Evolutionary conservation across 2,888 invertebrate genomes (phyloP).

Genomic region (Cyclophora punctaria): DNA sequence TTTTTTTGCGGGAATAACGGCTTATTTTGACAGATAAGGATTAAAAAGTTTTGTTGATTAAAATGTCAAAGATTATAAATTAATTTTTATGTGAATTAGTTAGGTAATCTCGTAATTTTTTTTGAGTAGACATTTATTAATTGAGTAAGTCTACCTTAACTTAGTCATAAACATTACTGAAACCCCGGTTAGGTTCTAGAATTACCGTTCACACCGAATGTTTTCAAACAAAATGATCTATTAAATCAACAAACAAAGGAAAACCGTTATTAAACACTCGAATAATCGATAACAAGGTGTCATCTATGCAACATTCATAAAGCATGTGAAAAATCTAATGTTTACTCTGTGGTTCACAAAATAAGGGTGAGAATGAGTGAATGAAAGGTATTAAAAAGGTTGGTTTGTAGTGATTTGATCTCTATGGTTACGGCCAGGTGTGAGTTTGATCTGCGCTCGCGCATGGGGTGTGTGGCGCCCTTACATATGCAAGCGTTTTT

Average conservation of each 20-base stretch:
- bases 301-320: slow-evolving; percentile 32
- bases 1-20: slow-evolving; percentile 29
- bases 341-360: no score
- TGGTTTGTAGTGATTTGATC: slow-evolving; percentile 63
- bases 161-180: no score
- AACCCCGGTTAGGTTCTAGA: no score
- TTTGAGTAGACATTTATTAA: not conserved
- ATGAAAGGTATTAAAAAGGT: no score
- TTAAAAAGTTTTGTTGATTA: slow-evolving; percentile 9
- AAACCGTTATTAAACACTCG: slow-evolving; percentile 57
- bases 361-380: slow-evolving; percentile 2
- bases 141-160: no score
- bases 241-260: slow-evolving; percentile 30
- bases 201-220: not conserved
- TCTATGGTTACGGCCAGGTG: slow-evolving; percentile 73
- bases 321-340: no score
- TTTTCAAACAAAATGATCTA: not conserved
- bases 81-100: not conserved
- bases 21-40: slow-evolving; percentile 2
- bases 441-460: slow-evolving; percentile 36
- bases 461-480: slow-evolving; percentile 44
- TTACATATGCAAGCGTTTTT: slow-evolving; percentile 21
- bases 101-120: not conserved
- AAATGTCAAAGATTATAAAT: no score
- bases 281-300: slow-evolving; percentile 31